Conservation (phyloP, 2,113 vertebrate species). For the human (Homo sapiens) region DNA sequence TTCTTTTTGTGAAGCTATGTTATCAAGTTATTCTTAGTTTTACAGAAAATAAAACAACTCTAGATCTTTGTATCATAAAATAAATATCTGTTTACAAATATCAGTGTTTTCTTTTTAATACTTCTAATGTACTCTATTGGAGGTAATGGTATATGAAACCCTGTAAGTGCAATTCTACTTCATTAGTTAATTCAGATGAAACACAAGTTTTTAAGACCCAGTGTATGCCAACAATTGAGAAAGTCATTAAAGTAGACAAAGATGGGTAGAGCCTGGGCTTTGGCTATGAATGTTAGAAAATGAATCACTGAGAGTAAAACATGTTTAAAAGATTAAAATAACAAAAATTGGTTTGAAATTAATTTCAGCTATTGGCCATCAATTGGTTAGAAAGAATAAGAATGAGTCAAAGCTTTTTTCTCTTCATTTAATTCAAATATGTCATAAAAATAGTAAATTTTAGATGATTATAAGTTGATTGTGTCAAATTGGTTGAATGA, state of each 20-base stretch:
- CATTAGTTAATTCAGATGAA: not conserved
- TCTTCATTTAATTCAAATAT: not conserved
- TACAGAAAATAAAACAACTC: not conserved
- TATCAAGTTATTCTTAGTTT: not conserved
- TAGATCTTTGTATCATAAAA: not conserved
- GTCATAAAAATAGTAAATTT: not conserved
- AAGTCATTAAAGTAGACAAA: not conserved
- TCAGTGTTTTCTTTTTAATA: not conserved
- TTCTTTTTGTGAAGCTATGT: not conserved
- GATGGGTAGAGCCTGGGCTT: not conserved
- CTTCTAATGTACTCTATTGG: not conserved
- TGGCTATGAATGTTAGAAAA: not conserved
- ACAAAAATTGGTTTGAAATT: not conserved
- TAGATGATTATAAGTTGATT: not conserved
- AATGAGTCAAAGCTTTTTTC: not conserved
- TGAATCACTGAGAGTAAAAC: not conserved
- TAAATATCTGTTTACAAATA: not conserved
- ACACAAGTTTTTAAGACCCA: not conserved
- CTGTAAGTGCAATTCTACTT: not conserved
- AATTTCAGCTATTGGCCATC: not conserved
- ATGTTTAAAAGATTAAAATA: not conserved
- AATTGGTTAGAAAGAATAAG: not conserved
- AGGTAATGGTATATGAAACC: not conserved
- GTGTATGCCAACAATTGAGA: not conserved
- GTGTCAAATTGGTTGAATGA: not conserved